Evolutionary conservation across 2,113 vertebrate genomes (phyloP).

Genomic region (Mellivora capensis): DNA sequence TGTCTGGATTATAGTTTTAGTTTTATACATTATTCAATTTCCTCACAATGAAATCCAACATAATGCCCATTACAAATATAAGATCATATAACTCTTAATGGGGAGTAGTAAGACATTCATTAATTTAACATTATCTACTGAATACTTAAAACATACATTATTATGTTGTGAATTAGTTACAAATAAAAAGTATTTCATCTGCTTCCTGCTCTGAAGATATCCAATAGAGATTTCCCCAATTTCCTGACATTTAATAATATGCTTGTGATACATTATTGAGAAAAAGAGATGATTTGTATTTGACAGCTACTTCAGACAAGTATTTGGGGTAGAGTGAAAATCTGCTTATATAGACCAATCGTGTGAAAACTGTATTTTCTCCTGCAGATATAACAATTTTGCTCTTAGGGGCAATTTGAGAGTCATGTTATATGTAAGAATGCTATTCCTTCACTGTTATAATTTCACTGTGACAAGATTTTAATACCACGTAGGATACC

Average conservation of each 20-base stretch:
- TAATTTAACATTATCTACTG: background rate
- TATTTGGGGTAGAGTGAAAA: background rate
- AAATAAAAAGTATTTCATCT: background rate
- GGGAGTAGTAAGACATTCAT: background rate
- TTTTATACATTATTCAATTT: background rate
- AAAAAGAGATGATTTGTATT: background rate
- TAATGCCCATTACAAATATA: background rate
- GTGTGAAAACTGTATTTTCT: background rate
- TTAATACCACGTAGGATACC: background rate
- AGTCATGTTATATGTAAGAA: background rate
- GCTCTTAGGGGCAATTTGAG: background rate
- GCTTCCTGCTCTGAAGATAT: background rate
- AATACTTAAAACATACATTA: background rate
- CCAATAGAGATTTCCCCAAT: background rate
- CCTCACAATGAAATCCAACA: background rate
- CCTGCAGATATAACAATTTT: background rate
- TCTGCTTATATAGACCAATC: background rate
- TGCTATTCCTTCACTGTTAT: background rate
- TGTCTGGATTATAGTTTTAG: background rate
- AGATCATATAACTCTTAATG: background rate
- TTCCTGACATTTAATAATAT: background rate
- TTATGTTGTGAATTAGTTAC: background rate
- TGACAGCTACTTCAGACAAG: background rate
- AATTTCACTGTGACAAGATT: background rate
- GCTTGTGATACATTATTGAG: background rate